These are phyloP conservation scores for Centrocercus urophasianus DNA, from an alignment of 2,113 vertebrate species.

Conservation along the genomic window DNA sequence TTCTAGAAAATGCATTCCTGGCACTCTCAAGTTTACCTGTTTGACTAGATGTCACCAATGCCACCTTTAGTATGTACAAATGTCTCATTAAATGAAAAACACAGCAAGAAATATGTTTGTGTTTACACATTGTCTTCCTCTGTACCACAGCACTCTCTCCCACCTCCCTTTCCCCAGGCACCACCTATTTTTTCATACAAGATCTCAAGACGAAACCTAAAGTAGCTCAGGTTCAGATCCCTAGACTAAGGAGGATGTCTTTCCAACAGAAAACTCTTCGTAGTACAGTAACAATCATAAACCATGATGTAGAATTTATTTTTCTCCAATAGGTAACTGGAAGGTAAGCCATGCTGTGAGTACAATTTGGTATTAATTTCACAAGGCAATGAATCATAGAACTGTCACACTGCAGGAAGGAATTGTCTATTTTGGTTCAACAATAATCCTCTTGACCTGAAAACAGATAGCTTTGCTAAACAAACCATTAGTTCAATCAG, in stretches of 20 bases:
- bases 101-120: background rate
- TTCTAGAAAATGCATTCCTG: background rate
- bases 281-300: background rate
- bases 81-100: background rate
- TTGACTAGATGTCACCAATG: background rate
- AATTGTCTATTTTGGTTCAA: conserved; percentile 3
- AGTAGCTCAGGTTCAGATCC: background rate
- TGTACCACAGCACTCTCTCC: background rate
- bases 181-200: background rate
- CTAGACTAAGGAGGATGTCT: background rate
- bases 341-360: background rate
- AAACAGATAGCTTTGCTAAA: background rate
- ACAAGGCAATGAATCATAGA: conserved; percentile 18
- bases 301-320: background rate
- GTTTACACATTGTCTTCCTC: background rate
- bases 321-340: background rate
- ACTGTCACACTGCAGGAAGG: background rate
- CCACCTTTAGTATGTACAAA: background rate
- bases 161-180: background rate
- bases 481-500: background rate
- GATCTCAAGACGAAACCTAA: background rate
- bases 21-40: background rate
- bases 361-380: conserved; percentile 43
- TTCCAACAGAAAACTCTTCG: background rate
- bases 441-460: background rate